Percentiles rank a stretch among this genome's conserved stretches.
Conservation (phyloP, 2,113 vertebrate species). For the Astatotilapia flaviijosephi region DNA sequence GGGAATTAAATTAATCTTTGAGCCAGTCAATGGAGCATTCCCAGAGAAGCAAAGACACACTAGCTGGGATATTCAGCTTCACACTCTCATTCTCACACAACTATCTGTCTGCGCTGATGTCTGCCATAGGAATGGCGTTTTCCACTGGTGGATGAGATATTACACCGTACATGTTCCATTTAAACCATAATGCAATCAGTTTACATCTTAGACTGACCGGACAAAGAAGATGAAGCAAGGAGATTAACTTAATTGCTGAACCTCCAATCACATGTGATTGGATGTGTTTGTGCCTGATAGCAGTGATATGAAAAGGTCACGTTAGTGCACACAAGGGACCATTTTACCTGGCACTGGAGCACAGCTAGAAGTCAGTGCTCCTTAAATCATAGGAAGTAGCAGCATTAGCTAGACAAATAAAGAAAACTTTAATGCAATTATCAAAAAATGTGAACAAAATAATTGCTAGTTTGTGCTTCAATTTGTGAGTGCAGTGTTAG, state of each 20-base stretch:
- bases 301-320: neutral
- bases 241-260: neutral
- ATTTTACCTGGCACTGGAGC: neutral
- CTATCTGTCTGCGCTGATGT: neutral
- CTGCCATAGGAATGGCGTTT: neutral
- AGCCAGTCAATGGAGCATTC: neutral
- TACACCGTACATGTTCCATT: neutral
- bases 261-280: neutral
- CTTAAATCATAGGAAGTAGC: slow-evolving; percentile 9
- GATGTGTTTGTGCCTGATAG: neutral
- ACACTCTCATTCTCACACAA: neutral
- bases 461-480: neutral
- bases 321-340: neutral
- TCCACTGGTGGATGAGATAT: neutral
- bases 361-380: neutral
- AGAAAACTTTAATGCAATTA: neutral
- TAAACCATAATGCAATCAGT: neutral
- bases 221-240: neutral
- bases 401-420: neutral
- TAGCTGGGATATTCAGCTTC: neutral
- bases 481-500: neutral
- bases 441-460: neutral
- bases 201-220: neutral
- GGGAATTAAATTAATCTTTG: slow-evolving; percentile 24
- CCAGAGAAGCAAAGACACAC: neutral